Evolutionary conservation across 2,888 invertebrate genomes (phyloP).

Genomic region (Diaphora mendica): DNA sequence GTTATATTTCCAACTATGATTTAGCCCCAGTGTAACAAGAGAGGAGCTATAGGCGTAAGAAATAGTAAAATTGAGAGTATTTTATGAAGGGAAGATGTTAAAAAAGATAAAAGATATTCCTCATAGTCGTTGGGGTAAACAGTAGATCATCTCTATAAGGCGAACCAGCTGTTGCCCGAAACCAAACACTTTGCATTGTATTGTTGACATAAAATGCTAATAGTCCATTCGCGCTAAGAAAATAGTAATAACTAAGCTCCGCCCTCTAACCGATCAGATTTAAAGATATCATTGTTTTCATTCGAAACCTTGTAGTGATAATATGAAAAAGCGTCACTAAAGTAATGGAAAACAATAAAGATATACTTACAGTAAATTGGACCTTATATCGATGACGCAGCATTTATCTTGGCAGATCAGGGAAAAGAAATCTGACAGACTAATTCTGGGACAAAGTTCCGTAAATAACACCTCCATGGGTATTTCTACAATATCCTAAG

Average conservation of each 20-base stretch:
- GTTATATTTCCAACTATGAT: background rate
- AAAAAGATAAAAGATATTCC: background rate
- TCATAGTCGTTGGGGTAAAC: background rate
- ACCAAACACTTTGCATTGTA: background rate
- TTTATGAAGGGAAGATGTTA: too few relatives aligned
- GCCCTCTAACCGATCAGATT: background rate
- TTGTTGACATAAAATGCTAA: background rate
- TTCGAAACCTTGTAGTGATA: too few relatives aligned
- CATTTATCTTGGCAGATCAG: slow-evolving; percentile 88
- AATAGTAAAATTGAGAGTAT: too few relatives aligned
- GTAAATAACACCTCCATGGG: slow-evolving; percentile 89
- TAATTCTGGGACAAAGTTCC: slow-evolving; percentile 94
- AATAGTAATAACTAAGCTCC: background rate
- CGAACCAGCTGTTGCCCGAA: too few relatives aligned
- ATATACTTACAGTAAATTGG: slow-evolving; percentile 78
- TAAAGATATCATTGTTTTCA: background rate
- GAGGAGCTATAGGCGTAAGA: too few relatives aligned
- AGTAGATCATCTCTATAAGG: background rate
- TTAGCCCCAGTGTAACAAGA: background rate
- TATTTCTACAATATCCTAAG: slow-evolving; percentile 90
- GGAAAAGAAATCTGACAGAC: slow-evolving; percentile 93
- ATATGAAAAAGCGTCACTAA: background rate
- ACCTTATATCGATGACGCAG: slow-evolving; percentile 82
- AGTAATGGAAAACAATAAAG: background rate
- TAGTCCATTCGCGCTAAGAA: too few relatives aligned